A percentile compares a stretch with the other conserved stretches of the same genome.
phyloP scores from a whole-genome alignment of 2,113 vertebrate species.

The Strix uralensis region DNA sequence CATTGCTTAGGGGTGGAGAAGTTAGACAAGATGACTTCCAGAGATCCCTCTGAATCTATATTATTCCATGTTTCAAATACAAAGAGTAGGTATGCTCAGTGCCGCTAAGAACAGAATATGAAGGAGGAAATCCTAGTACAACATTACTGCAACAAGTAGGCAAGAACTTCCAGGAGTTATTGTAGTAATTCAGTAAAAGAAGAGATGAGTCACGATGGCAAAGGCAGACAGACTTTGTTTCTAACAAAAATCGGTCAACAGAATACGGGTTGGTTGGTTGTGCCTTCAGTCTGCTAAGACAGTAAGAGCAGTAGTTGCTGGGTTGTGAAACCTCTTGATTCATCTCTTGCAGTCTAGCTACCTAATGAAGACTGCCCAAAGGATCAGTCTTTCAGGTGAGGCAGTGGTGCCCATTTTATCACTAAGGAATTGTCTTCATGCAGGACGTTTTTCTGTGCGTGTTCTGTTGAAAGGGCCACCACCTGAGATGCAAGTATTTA shows the following conservation, averaged over 20 bases:
- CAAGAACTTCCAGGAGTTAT: not conserved
- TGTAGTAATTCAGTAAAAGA: not conserved
- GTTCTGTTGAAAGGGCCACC: not conserved
- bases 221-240: not conserved
- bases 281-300: not conserved
- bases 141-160: not conserved
- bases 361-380: not conserved
- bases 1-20: not conserved
- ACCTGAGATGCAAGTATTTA: not conserved
- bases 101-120: not conserved
- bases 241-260: not conserved
- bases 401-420: not conserved
- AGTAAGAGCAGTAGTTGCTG: not conserved
- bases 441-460: fast-evolving
- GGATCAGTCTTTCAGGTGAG: not conserved
- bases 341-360: not conserved
- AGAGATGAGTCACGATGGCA: not conserved
- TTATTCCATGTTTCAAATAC: not conserved
- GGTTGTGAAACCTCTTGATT: not conserved
- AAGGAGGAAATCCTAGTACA: not conserved
- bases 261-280: not conserved
- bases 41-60: not conserved
- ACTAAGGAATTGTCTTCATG: not conserved
- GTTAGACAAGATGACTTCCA: not conserved
- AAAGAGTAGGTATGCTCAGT: not conserved